Conservation (phyloP, 2,888 invertebrate species). For the Silvanus unidentatus region DNA sequence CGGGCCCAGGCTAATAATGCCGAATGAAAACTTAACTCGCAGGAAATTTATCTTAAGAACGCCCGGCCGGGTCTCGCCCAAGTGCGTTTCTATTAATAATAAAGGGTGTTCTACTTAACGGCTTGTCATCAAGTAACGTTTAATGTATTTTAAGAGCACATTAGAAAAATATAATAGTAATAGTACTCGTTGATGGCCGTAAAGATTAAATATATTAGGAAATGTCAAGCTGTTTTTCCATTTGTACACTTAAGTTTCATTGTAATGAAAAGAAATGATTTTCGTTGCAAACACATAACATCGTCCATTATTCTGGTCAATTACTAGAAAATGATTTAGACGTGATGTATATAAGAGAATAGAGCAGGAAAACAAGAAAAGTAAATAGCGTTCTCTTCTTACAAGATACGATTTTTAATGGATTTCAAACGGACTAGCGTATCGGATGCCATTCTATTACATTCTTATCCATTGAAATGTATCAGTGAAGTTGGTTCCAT, state of each 20-base stretch:
- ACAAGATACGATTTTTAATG: slow-evolving; percentile 22
- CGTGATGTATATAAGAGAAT: no score
- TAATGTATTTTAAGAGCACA: slow-evolving; percentile 23
- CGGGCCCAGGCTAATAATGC: slow-evolving; percentile 8
- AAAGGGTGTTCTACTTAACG: slow-evolving; percentile 2
- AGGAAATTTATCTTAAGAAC: slow-evolving; percentile 7
- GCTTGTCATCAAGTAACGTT: slow-evolving; percentile 17
- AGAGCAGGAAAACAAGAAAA: no score
- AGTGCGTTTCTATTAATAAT: slow-evolving; percentile 3
- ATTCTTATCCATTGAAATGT: slow-evolving; percentile 22
- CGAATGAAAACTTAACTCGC: slow-evolving; percentile 13
- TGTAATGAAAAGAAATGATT: no score
- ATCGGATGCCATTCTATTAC: slow-evolving; percentile 21
- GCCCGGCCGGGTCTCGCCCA: not conserved
- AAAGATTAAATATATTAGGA: slow-evolving; percentile 22
- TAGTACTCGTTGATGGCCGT: slow-evolving; percentile 17
- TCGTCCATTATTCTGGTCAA: slow-evolving; percentile 22
- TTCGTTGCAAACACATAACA: not conserved
- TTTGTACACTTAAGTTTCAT: not conserved
- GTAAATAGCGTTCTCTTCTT: no score
- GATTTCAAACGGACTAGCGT: slow-evolving; percentile 21
- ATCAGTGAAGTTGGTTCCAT: slow-evolving; percentile 10
- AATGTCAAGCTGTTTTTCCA: slow-evolving; percentile 20
- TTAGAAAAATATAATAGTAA: slow-evolving; percentile 15
- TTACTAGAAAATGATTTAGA: slow-evolving; percentile 10